Conservation (phyloP, 1,140 invertebrate species). For the Penaeus japonicus region DNA sequence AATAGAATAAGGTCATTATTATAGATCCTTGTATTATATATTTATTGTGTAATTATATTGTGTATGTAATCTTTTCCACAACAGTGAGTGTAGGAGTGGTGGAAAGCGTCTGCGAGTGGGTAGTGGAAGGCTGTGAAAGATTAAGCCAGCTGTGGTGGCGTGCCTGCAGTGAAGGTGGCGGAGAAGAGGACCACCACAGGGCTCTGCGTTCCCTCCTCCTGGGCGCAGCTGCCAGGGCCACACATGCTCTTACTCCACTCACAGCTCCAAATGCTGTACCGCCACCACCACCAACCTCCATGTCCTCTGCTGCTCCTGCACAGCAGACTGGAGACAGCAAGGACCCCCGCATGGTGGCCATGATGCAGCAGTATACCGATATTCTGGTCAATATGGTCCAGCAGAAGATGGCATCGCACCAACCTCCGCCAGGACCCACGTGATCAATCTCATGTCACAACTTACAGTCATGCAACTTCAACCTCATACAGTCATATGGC, state of each 20-base stretch:
- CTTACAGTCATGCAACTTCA: constrained; percentile 15
- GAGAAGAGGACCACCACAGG: constrained; percentile 50
- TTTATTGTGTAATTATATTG: not conserved
- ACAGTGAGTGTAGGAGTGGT: constrained; percentile 51
- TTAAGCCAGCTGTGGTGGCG: constrained; percentile 58
- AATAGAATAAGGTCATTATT: not conserved
- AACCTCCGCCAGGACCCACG: constrained; percentile 57
- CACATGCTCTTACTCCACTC: constrained; percentile 56
- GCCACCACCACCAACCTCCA: constrained; percentile 10
- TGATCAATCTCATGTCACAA: constrained; percentile 21
- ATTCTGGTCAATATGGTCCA: constrained; percentile 71
- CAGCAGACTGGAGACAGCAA: constrained; percentile 41
- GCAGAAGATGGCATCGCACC: constrained; percentile 67
- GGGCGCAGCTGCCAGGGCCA: constrained; percentile 55
- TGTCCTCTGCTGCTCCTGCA: constrained; percentile 4
- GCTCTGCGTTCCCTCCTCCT: constrained; percentile 54
- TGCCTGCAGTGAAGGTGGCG: constrained; percentile 50
- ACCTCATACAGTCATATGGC: constrained; percentile 62
- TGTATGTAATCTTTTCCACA: not conserved
- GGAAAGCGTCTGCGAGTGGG: constrained; percentile 58
- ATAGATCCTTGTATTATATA: not conserved
- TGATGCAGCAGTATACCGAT: constrained; percentile 75
- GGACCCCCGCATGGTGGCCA: constrained; percentile 66
- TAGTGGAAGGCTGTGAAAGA: constrained; percentile 55
- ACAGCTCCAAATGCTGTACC: constrained; percentile 44